phyloP scores from a whole-genome alignment of 2,888 invertebrate genomes.

The Agrilus mali region DNA sequence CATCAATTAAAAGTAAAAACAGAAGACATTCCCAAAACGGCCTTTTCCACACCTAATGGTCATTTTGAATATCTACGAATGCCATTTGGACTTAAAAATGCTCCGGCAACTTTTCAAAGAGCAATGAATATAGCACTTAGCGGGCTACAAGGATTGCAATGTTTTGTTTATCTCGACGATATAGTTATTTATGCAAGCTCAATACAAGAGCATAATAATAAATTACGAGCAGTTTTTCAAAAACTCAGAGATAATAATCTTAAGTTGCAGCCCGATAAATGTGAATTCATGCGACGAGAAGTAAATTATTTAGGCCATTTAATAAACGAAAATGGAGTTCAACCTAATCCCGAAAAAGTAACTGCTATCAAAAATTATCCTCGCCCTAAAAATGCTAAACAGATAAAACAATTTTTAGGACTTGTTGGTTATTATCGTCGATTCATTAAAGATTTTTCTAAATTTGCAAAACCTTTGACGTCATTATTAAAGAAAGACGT shows the following conservation, averaged over 20 bases:
- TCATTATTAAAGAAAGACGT: conserved; percentile 4
- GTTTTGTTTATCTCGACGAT: conserved; percentile 26
- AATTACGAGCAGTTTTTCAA: too few species aligned
- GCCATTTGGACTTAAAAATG: conserved; percentile 19
- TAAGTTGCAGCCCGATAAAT: conserved; percentile 2
- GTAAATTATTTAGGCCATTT: conserved; percentile 3
- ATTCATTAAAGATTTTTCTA: conserved; percentile 4
- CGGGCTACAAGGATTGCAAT: conserved; percentile 15
- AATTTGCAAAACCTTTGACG: conserved; percentile 14
- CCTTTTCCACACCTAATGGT: conserved; percentile 15
- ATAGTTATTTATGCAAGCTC: too few species aligned
- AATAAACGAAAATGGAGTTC: background rate
- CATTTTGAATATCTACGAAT: conserved; percentile 16
- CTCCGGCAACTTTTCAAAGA: conserved; percentile 18
- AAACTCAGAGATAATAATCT: too few species aligned
- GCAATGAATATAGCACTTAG: conserved; percentile 18
- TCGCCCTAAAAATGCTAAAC: background rate
- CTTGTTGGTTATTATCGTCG: conserved; percentile 3
- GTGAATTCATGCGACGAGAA: conserved; percentile 1
- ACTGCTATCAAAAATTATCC: conserved; percentile 1
- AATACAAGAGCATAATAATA: too few species aligned
- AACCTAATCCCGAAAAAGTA: conserved; percentile 4
- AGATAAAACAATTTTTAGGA: conserved; percentile 2
- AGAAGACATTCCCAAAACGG: conserved; percentile 13
- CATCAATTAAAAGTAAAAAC: background rate